Percentiles rank a stretch among this genome's conserved stretches.
Evolutionary conservation across 2,113 vertebrate species (phyloP).

Genomic region (Proterorhinus semilunaris): DNA sequence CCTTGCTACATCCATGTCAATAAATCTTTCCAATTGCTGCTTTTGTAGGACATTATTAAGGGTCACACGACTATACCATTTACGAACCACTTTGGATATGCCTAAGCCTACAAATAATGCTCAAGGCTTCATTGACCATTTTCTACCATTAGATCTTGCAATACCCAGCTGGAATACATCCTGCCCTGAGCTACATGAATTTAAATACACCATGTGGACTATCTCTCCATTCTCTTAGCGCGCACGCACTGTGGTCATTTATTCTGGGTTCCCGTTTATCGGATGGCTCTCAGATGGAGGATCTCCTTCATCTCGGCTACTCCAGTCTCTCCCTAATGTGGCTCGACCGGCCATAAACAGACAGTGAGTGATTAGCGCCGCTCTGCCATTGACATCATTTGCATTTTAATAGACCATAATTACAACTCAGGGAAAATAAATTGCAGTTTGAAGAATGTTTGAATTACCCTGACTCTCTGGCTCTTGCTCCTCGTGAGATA

Average conservation of each 20-base stretch:
- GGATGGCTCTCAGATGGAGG: constrained; percentile 46
- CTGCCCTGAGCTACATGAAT: neutral
- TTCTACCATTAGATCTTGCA: too few relatives aligned
- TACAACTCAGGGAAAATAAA: constrained; percentile 78
- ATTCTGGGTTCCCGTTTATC: constrained; percentile 40
- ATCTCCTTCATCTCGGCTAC: constrained; percentile 53
- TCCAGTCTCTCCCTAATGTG: constrained; percentile 57
- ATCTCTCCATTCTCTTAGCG: neutral
- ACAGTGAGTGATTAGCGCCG: constrained; percentile 74
- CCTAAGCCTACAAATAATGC: too few relatives aligned
- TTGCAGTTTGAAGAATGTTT: constrained; percentile 75
- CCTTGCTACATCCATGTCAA: too few relatives aligned
- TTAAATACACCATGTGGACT: neutral
- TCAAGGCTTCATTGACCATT: too few relatives aligned
- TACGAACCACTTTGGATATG: too few relatives aligned
- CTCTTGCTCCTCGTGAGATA: constrained; percentile 58
- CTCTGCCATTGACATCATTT: constrained; percentile 77
- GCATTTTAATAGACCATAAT: constrained; percentile 81
- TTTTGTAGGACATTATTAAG: too few relatives aligned
- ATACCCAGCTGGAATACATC: neutral
- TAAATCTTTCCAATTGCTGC: too few relatives aligned
- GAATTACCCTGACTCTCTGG: constrained; percentile 65
- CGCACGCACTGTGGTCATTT: constrained; percentile 6
- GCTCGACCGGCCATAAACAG: constrained; percentile 71
- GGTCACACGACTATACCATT: too few relatives aligned